Evolutionary conservation across 37 sponge, comb jelly and placozoan genomes (phyloP).

Genomic region (Agelas oroides): DNA sequence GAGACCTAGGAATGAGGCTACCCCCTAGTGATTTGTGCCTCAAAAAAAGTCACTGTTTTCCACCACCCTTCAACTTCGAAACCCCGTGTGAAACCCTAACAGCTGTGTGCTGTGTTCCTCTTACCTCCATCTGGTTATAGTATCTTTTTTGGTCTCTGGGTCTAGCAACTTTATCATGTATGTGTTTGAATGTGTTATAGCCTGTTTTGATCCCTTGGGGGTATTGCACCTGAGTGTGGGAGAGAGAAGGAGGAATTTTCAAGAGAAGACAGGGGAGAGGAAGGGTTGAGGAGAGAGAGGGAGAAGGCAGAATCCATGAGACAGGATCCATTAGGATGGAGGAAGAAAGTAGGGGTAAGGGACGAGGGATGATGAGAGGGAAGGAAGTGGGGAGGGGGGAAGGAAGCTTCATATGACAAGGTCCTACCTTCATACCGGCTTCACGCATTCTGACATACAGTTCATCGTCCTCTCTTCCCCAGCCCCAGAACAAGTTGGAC

Average conservation of each 20-base stretch:
- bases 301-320: no score
- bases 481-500: slow-evolving; percentile 95
- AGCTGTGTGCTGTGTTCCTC: not conserved
- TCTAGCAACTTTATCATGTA: slow-evolving; percentile 75
- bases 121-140: slow-evolving; percentile 80
- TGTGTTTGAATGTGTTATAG: slow-evolving; percentile 80
- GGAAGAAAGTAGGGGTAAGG: not conserved
- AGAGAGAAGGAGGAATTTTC: not conserved
- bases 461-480: slow-evolving; percentile 98
- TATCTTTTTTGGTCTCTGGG: slow-evolving; percentile 85
- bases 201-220: slow-evolving; percentile 88
- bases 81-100: no score
- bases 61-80: no score
- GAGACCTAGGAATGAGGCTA: no score
- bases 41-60: no score
- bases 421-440: slow-evolving; percentile 69
- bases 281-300: no score
- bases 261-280: not conserved
- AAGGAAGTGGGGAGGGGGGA: no score
- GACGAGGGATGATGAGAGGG: no score
- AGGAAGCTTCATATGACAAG: no score
- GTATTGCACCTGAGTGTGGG: slow-evolving; percentile 53
- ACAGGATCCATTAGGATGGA: not conserved
- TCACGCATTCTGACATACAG: slow-evolving; percentile 88
- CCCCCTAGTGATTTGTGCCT: no score